Conservation (phyloP, 1,140 invertebrate genomes). For the Hycleus cichorii region DNA sequence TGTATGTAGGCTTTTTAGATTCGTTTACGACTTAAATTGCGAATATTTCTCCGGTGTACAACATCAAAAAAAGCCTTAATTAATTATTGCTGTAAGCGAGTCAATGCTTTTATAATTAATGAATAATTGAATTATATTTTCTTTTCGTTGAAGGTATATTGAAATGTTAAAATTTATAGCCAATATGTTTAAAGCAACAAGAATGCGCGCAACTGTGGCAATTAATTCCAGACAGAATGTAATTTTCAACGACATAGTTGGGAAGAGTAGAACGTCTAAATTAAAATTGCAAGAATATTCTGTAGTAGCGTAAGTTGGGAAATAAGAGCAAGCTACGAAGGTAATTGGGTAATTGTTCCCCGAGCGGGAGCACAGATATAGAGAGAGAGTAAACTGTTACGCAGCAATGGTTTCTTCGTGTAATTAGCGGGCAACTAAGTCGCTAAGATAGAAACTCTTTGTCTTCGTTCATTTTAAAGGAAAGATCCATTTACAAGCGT, state of each 20-base stretch:
- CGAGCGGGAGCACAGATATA: constrained; percentile 8
- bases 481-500: constrained; percentile 18
- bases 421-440: constrained; percentile 29
- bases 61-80: too few species aligned
- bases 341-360: constrained; percentile 32
- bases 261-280: constrained; percentile 7
- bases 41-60: too few species aligned
- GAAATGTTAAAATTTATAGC: too few species aligned
- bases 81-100: too few species aligned
- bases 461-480: constrained; percentile 5
- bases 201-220: constrained; percentile 1
- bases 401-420: constrained; percentile 31
- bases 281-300: constrained; percentile 12
- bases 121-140: too few species aligned
- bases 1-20: too few species aligned
- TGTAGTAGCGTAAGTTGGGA: constrained; percentile 5
- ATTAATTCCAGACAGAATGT: constrained; percentile 11
- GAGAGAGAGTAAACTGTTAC: constrained; percentile 22
- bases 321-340: constrained; percentile 20
- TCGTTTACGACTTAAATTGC: too few species aligned
- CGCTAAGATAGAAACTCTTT: constrained; percentile 23
- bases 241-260: neutral
- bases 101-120: too few species aligned
- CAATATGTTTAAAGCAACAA: too few species aligned
- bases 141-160: too few species aligned